Base-by-base conservation (phyloP, 2,888 invertebrate genomes). In the Pyralis farinalis region DNA sequence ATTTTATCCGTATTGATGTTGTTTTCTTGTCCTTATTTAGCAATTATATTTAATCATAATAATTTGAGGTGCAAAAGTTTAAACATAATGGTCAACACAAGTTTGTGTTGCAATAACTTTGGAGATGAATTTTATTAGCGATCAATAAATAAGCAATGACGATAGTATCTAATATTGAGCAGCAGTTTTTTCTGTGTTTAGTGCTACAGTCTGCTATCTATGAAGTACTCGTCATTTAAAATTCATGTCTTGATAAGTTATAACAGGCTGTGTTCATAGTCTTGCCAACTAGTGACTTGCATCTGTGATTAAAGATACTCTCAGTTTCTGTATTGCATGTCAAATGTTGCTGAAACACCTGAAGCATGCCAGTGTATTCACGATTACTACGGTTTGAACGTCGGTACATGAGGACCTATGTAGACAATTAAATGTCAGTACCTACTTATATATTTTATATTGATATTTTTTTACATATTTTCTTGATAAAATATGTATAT, bases 251-350 rank as follows among this genome's bases (percentile, higher is more conserved):
- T 46, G 45, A 40, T n/a, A n/a, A 38, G 16, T 39, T 37, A 33
- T 37, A 10, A 28, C 41, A 45, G 36, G 29, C 34, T 41, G 25
- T 40, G 40, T 40, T 34, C 40, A 46, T 47, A 42, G 58, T 73
- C 78, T 84, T 84, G 83, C 83, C 83, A 67, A 61, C 52, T 58
- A 55, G 44, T 58, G 61, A 62, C 61, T 69, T 75, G 67, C 70
- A 73, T 73, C 81, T 84, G 83, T 85, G 83, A 85, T 85, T 75
- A 61, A 63, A 58, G 54, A 65, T 69, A 68, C 62, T 61, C 64
- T 61, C 58, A 46, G 49, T 42, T 60, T n/a, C n/a, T n/a, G n/a
- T n/a, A n/a, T n/a, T 16, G 4, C 2, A 16, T 16, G 16, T 16
- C 16, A 16, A 16, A 16, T 16, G 4, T 16, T 4, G 4, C 4